Evolutionary conservation across 2,888 invertebrate species (phyloP).

Genomic region (Automeris io): DNA sequence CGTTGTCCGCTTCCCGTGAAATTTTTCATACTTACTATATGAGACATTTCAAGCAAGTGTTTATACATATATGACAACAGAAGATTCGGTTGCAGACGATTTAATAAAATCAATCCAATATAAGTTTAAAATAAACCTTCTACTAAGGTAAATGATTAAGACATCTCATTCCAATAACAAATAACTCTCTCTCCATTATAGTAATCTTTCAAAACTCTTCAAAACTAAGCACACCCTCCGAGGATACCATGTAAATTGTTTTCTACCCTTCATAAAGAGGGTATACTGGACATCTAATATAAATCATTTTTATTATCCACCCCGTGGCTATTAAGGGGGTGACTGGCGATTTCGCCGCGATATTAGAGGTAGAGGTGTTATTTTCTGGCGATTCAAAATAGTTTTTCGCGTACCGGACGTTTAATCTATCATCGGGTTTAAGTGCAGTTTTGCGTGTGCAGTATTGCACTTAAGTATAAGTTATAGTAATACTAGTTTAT

Average conservation of each 20-base stretch:
- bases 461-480: background rate
- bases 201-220: background rate
- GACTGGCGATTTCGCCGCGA: conserved; percentile 47
- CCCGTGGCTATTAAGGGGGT: conserved; percentile 44
- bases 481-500: background rate
- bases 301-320: conserved; percentile 71
- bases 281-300: conserved; percentile 60
- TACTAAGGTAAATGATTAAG: no score
- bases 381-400: conserved; percentile 51
- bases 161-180: no score
- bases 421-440: conserved; percentile 45
- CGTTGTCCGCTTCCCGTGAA: no score
- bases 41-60: no score
- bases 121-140: no score
- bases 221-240: conserved; percentile 23
- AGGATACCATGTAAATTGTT: conserved; percentile 63
- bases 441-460: conserved; percentile 58
- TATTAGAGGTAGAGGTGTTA: conserved; percentile 33
- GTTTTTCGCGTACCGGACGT: conserved; percentile 40
- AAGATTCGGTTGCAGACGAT: no score
- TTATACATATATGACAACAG: no score
- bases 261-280: conserved; percentile 61
- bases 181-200: background rate
- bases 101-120: no score
- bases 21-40: no score